phyloP scores from a whole-genome alignment of 2,888 invertebrate genomes.

The Rutpela maculata region DNA sequence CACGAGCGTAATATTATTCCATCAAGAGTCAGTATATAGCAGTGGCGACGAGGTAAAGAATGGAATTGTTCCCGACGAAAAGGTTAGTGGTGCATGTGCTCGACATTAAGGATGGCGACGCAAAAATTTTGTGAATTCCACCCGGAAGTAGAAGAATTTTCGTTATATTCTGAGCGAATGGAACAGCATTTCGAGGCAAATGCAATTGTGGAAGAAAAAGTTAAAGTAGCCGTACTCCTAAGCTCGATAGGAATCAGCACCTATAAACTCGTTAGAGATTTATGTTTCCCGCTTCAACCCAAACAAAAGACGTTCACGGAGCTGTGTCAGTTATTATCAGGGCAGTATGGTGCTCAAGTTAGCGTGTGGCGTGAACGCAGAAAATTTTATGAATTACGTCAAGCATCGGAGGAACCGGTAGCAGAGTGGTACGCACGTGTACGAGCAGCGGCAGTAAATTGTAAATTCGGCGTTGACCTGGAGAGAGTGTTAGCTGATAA shows the following conservation, averaged over 20 bases:
- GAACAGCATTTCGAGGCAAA: no score
- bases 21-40: no score
- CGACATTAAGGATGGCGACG: no score
- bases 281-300: slow-evolving; percentile 44
- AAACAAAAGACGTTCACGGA: slow-evolving; percentile 30
- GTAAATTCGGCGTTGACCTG: slow-evolving; percentile 28
- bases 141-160: no score
- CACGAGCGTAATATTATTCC: no score
- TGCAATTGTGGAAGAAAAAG: no score
- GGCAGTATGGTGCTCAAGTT: slow-evolving; percentile 13
- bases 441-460: slow-evolving; percentile 20
- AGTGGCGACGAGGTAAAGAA: no score
- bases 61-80: no score
- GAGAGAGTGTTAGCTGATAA: not conserved
- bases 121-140: no score
- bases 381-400: slow-evolving; percentile 37
- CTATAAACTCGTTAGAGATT: slow-evolving; percentile 14
- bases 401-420: not conserved
- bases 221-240: no score
- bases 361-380: slow-evolving; percentile 33
- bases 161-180: no score
- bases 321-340: slow-evolving; percentile 7
- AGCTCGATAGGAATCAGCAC: slow-evolving; percentile 8
- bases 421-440: slow-evolving; percentile 31
- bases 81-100: no score